phyloP scores from a whole-genome alignment of 2,888 invertebrate genomes.

The Salticus scenicus region DNA sequence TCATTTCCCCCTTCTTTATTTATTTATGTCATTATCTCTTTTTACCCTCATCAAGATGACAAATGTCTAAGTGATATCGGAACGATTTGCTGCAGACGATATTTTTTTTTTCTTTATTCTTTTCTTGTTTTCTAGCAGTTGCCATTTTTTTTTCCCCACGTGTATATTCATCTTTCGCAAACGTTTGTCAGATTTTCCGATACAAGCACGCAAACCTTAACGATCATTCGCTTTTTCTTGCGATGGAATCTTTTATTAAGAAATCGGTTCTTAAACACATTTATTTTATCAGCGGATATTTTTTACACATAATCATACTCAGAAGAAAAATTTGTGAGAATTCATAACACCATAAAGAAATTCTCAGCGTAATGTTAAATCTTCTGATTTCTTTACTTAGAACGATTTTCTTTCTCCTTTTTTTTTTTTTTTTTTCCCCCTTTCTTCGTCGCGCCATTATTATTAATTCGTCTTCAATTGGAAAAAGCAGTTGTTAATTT shows the following conservation, averaged over 20 bases:
- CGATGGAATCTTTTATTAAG: conserved; percentile 28
- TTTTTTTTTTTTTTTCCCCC: too few relatives aligned
- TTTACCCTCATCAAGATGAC: conserved; percentile 62
- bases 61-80: conserved; percentile 69
- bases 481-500: too few relatives aligned
- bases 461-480: neutral
- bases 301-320: neutral
- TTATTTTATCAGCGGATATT: neutral
- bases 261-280: conserved; percentile 29
- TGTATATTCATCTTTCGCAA: neutral
- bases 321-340: neutral
- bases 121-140: neutral
- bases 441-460: too few relatives aligned
- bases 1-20: conserved; percentile 31
- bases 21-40: conserved; percentile 55
- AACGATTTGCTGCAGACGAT: conserved; percentile 45
- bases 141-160: conserved; percentile 25
- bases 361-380: neutral
- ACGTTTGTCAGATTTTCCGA: conserved; percentile 58
- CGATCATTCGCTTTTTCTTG: conserved; percentile 25
- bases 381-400: neutral
- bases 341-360: neutral
- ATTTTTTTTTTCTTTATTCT: conserved; percentile 47
- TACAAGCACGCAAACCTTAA: conserved; percentile 37
- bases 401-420: too few relatives aligned